Evolutionary conservation across 2,888 invertebrate species (phyloP).

Genomic region (Bunonema sp.): DNA sequence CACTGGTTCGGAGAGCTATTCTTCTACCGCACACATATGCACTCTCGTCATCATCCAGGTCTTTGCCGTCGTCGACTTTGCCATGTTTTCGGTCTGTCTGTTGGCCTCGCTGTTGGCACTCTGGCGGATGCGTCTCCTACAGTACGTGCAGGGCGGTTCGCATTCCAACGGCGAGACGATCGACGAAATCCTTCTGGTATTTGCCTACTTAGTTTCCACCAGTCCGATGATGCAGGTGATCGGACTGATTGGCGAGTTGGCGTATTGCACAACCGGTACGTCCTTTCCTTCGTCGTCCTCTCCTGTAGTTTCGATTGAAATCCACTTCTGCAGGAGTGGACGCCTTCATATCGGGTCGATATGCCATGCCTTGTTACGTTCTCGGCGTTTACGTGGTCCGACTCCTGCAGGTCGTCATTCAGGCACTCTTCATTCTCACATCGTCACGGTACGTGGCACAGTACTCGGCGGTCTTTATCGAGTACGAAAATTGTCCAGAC

Average conservation of each 20-base stretch:
- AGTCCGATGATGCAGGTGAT: too few relatives aligned
- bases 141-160: slow-evolving; percentile 21
- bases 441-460: slow-evolving; percentile 14
- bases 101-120: slow-evolving; percentile 28
- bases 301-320: background rate
- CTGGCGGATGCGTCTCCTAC: slow-evolving; percentile 10
- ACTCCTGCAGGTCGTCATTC: slow-evolving; percentile 35
- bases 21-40: too few relatives aligned
- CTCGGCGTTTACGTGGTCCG: slow-evolving; percentile 23
- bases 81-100: slow-evolving; percentile 27
- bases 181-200: slow-evolving; percentile 37
- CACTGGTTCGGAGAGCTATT: too few relatives aligned
- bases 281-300: background rate
- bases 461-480: too few relatives aligned
- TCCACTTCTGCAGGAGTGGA: slow-evolving; percentile 16
- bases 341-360: slow-evolving; percentile 11
- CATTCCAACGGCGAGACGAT: slow-evolving; percentile 33
- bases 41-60: slow-evolving; percentile 7
- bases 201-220: too few relatives aligned
- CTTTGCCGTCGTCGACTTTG: slow-evolving; percentile 31
- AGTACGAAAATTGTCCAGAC: too few relatives aligned
- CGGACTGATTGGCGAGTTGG: slow-evolving; percentile 33
- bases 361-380: slow-evolving; percentile 18
- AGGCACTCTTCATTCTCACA: slow-evolving; percentile 35
- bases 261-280: slow-evolving; percentile 31